Conservation (phyloP, 2,797 vertebrate genomes). For the Microctenopoma stevenorrisi region DNA sequence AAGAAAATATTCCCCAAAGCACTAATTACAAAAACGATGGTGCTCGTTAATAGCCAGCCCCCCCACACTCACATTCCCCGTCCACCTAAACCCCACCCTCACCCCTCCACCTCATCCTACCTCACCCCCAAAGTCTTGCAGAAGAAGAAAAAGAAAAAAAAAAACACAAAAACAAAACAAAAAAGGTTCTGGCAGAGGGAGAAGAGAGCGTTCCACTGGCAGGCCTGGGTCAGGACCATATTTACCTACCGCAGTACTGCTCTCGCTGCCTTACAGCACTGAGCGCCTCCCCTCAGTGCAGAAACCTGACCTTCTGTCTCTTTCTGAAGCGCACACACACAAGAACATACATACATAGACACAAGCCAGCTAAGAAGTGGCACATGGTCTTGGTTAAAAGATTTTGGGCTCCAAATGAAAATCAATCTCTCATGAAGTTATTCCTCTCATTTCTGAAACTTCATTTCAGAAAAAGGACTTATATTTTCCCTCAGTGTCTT, state of each 20-base stretch:
- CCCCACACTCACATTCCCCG: slow-evolving; percentile 33
- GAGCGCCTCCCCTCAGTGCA: slow-evolving; percentile 66
- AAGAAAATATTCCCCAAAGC: slow-evolving; percentile 87
- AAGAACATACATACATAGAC: slow-evolving; percentile 34
- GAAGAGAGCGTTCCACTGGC: slow-evolving; percentile 79
- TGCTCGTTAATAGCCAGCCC: slow-evolving; percentile 78
- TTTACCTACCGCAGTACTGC: slow-evolving; percentile 88
- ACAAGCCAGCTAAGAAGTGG: slow-evolving; percentile 66
- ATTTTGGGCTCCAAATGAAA: slow-evolving; percentile 77
- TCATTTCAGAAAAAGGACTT: slow-evolving; percentile 69
- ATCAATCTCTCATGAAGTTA: slow-evolving; percentile 69
- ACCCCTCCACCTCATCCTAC: slow-evolving; percentile 17
- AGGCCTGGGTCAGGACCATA: slow-evolving; percentile 80
- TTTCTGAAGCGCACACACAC: slow-evolving; percentile 39
- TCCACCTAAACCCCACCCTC: slow-evolving; percentile 47
- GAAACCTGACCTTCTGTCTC: slow-evolving; percentile 65
- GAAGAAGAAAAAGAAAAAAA: slow-evolving; percentile 46
- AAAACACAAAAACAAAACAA: slow-evolving; percentile 72
- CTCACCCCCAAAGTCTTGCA: slow-evolving; percentile 48
- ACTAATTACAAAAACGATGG: slow-evolving; percentile 87
- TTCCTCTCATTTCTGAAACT: slow-evolving; percentile 75
- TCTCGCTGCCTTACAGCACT: slow-evolving; percentile 64
- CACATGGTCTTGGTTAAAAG: slow-evolving; percentile 84
- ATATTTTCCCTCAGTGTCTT: slow-evolving; percentile 1
- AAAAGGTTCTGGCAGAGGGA: slow-evolving; percentile 78